A percentile compares a stretch with the other conserved stretches of the same genome.
Conservation (phyloP, 2,113 vertebrate genomes). For the Erythrocercus mccallii region DNA sequence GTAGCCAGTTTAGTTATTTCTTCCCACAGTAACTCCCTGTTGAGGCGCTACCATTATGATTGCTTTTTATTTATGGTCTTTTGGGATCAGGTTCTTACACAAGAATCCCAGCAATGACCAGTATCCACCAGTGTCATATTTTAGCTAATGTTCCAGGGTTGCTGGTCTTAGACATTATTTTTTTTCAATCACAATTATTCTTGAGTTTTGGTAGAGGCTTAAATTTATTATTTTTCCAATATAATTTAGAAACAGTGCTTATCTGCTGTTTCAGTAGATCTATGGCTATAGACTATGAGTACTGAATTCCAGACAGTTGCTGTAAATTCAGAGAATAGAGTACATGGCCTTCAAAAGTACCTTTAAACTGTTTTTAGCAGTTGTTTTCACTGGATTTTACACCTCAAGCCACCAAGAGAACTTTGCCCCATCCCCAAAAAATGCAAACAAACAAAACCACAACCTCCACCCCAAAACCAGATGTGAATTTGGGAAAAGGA, state of each 20-base stretch:
- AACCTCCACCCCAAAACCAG: background rate
- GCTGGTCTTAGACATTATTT: background rate
- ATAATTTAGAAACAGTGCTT: background rate
- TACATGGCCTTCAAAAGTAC: background rate
- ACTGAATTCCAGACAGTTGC: background rate
- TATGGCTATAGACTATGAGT: background rate
- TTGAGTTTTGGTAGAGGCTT: background rate
- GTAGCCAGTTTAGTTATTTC: background rate
- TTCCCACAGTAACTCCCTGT: background rate
- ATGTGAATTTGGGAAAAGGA: background rate
- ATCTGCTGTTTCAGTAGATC: background rate
- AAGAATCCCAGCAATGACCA: background rate
- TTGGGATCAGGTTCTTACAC: background rate
- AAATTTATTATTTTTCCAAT: background rate
- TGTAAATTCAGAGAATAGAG: background rate
- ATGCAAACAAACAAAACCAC: background rate
- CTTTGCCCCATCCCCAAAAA: accelerated
- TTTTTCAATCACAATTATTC: background rate
- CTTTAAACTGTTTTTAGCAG: background rate
- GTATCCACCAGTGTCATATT: background rate
- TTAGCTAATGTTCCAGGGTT: background rate
- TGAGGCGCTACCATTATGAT: background rate
- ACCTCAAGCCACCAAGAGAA: background rate
- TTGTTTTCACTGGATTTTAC: background rate
- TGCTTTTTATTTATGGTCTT: background rate